phyloP scores from a whole-genome alignment of 2,113 vertebrate genomes.

The Psilopogon haemacephalus region DNA sequence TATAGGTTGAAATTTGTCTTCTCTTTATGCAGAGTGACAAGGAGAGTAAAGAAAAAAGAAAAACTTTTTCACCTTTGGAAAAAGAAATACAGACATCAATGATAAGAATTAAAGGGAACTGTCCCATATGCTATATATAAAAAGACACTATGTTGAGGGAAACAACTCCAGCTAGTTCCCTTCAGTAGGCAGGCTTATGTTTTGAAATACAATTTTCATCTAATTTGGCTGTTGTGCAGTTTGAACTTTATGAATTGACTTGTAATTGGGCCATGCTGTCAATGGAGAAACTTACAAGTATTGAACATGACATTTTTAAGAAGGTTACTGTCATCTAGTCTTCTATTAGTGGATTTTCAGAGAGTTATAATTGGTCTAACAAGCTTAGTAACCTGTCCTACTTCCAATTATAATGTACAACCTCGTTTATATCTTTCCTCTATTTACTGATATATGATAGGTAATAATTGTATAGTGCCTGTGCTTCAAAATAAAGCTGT shows the following conservation, averaged over 20 bases:
- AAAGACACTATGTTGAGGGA: background rate
- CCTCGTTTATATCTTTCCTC: conserved; percentile 47
- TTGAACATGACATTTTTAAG: conserved; percentile 78
- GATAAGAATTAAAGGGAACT: background rate
- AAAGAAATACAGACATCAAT: background rate
- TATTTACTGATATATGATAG: conserved; percentile 48
- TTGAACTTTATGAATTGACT: conserved; percentile 76
- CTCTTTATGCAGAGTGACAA: background rate
- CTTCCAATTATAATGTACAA: conserved; percentile 72
- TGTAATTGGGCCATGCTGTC: conserved; percentile 75
- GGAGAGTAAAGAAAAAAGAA: background rate
- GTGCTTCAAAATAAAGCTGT: background rate
- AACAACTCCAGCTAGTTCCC: background rate
- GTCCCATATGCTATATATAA: background rate
- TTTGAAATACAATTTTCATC: conserved; percentile 58
- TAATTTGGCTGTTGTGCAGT: conserved; percentile 66
- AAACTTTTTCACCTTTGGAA: background rate
- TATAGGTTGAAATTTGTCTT: background rate
- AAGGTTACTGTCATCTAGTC: conserved; percentile 75
- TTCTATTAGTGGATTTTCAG: conserved; percentile 72
- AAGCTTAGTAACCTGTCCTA: conserved; percentile 71
- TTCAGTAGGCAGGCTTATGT: conserved; percentile 17
- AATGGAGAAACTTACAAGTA: conserved; percentile 68
- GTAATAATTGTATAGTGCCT: background rate
- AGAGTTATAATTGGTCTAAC: conserved; percentile 77